Evolutionary conservation across 2,888 invertebrate species (phyloP).

Genomic region (Adelphocoris suturalis): DNA sequence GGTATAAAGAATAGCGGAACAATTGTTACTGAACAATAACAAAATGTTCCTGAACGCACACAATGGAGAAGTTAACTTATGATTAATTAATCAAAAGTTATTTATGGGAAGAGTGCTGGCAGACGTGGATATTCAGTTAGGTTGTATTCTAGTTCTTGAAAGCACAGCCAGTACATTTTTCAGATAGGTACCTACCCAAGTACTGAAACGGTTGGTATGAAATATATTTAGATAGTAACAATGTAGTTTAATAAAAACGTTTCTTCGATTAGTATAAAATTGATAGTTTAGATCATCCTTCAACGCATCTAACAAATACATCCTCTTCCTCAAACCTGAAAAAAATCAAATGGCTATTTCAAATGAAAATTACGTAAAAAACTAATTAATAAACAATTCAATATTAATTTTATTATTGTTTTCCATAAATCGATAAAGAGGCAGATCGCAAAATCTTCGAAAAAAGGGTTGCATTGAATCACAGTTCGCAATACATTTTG

Average conservation of each 20-base stretch:
- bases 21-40: neutral
- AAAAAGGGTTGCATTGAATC: no score
- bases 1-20: no score
- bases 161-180: neutral
- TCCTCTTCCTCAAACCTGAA: constrained; percentile 11
- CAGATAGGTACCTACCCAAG: no score
- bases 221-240: no score
- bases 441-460: no score
- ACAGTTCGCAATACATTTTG: no score
- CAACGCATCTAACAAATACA: neutral
- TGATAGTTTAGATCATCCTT: neutral
- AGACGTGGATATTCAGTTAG: constrained; percentile 7
- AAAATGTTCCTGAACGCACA: neutral
- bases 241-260: neutral
- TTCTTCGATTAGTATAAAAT: neutral
- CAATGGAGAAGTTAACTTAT: neutral
- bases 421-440: no score
- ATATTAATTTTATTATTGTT: no score
- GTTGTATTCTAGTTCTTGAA: neutral
- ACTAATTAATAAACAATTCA: no score
- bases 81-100: neutral
- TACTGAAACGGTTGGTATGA: neutral
- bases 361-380: neutral
- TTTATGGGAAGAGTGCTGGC: neutral
- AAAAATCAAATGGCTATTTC: constrained; percentile 6